Percentiles rank a stretch among this genome's conserved stretches.
Conservation (phyloP, 2,888 invertebrate genomes). For the Archips crataeganus region DNA sequence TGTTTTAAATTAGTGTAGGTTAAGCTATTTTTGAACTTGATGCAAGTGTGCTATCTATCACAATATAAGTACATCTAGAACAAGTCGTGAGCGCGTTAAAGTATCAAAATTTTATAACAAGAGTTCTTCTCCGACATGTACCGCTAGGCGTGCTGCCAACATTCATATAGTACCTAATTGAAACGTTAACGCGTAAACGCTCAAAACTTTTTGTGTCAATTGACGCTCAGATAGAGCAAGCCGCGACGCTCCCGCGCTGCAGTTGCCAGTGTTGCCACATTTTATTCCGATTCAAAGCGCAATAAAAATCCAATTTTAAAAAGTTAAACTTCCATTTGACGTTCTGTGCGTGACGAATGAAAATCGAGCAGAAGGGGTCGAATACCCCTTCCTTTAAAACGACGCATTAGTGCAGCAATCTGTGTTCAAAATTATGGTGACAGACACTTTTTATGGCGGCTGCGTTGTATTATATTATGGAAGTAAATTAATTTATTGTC, state of each 20-base stretch:
- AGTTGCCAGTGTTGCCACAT: constrained; percentile 49
- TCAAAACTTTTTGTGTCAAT: too few species aligned
- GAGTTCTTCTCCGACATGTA: too few species aligned
- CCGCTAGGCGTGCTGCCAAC: too few species aligned
- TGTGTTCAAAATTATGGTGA: constrained; percentile 82
- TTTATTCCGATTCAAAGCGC: constrained; percentile 65
- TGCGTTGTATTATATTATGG: constrained; percentile 70
- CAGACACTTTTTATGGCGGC: constrained; percentile 77
- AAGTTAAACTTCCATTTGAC: constrained; percentile 81
- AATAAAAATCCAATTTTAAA: constrained; percentile 82
- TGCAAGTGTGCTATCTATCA: too few species aligned
- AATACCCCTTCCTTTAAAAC: constrained; percentile 75
- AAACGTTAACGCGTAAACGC: too few species aligned
- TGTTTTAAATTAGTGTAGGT: too few species aligned
- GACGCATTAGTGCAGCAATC: constrained; percentile 77
- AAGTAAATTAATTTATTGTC: constrained; percentile 79
- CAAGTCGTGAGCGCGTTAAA: too few species aligned
- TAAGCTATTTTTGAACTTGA: too few species aligned
- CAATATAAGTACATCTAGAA: too few species aligned
- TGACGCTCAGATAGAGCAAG: not conserved
- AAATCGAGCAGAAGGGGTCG: constrained; percentile 72
- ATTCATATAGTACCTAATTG: too few species aligned
- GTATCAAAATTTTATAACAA: too few species aligned
- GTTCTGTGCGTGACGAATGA: constrained; percentile 82
- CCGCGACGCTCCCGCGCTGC: not conserved